A percentile compares a stretch with the other conserved stretches of the same genome.
These are phyloP conservation scores for Tricholaema leucomelas DNA, from an alignment of 2,113 vertebrate species.

Conservation along the genomic window DNA sequence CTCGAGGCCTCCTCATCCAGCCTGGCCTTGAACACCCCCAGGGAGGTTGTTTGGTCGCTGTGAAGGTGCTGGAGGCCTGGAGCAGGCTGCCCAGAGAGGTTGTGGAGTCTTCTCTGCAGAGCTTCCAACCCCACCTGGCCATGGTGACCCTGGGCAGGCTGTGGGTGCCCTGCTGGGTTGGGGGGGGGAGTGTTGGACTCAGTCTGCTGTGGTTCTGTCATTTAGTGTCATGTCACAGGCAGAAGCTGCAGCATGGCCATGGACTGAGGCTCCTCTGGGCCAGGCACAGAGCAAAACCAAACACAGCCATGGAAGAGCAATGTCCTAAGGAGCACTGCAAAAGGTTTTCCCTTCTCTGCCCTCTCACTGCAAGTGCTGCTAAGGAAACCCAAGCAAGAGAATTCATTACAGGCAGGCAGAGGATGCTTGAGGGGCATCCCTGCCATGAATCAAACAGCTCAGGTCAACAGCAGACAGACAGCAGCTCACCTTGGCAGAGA, in stretches of 20 bases:
- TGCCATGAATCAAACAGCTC: neutral
- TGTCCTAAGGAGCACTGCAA: neutral
- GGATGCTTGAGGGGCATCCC: neutral
- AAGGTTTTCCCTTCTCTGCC: neutral
- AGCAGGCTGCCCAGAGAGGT: no score
- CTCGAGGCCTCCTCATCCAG: no score
- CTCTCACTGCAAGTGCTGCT: neutral
- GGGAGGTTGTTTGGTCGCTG: no score
- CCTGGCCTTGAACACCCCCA: no score
- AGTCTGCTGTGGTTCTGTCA: no score
- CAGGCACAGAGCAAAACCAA: neutral
- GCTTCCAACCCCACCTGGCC: no score
- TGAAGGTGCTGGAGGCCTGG: no score
- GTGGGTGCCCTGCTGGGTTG: no score
- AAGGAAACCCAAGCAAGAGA: neutral
- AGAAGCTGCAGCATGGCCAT: neutral
- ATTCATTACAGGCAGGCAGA: neutral
- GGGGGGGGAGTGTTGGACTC: no score
- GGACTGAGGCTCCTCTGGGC: neutral
- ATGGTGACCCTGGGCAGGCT: no score
- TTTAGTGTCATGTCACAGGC: neutral
- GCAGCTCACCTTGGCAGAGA: conserved; percentile 94
- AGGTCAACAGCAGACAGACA: neutral
- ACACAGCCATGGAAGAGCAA: neutral
- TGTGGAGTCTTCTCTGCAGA: no score